phyloP scores from a whole-genome alignment of 2,797 vertebrate genomes.

The Kryptopterus vitreolus region DNA sequence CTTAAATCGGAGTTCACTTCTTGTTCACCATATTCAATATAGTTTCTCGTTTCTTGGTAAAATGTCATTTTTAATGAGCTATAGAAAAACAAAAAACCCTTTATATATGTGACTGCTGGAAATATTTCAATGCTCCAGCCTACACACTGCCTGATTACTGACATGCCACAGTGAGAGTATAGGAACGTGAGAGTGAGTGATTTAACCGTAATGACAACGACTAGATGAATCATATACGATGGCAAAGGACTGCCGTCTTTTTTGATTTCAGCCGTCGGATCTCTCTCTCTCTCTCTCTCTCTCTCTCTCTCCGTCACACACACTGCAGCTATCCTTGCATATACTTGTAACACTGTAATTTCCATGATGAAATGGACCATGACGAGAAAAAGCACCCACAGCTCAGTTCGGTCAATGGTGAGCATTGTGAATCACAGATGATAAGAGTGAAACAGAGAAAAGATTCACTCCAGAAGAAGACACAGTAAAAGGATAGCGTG shows the following conservation, averaged over 20 bases:
- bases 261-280: constrained; percentile 15
- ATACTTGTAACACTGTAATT: constrained; percentile 48
- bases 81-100: not conserved
- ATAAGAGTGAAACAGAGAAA: not conserved
- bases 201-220: constrained; percentile 44
- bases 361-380: constrained; percentile 48
- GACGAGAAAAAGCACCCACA: constrained; percentile 33
- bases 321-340: constrained; percentile 33
- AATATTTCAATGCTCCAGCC: not conserved
- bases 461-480: constrained; percentile 9
- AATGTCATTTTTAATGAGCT: not conserved
- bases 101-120: not conserved
- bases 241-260: constrained; percentile 19
- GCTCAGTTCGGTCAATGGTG: constrained; percentile 24
- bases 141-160: constrained; percentile 16
- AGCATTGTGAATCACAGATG: constrained; percentile 9
- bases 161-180: constrained; percentile 31
- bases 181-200: constrained; percentile 39
- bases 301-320: not conserved
- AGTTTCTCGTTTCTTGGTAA: not conserved
- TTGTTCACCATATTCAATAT: not conserved
- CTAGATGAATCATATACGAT: constrained; percentile 41
- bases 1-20: not conserved
- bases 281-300: not conserved
- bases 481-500: not conserved